Base-by-base conservation (phyloP, 1,140 invertebrate species). In the Brachionus rotundiformis region DNA sequence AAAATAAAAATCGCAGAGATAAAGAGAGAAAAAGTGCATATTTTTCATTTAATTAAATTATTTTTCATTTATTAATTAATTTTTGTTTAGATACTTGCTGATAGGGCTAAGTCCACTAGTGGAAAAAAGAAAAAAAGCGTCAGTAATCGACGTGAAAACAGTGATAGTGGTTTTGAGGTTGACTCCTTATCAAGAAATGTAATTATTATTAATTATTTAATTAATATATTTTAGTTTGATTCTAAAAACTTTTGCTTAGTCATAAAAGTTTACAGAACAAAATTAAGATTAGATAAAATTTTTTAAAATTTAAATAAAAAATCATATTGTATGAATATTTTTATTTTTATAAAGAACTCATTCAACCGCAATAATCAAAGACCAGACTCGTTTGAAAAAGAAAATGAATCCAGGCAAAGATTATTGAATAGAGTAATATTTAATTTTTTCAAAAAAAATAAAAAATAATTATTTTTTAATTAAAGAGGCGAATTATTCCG, bases 1-100 rank as follows among this genome's bases (percentile, higher is more conserved):
- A 79, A 79, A 79, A 79, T 79, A 16, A 23, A 49, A 54, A 63
- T n/a, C n/a, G 76, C 76, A 13, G 76, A 79, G 59, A 39, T 63
- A 1, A 79, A 79, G 59, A 54, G 76, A 79, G 76, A 79, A 59
- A 54, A 47, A 77, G 73, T 77, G 13, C 47, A n/a, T 19, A 16
- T n/a, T 33, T 19, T 25, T 19, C n/a, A 44, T 16, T 59, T 77
- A 16, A 1, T 16, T 7, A n/a, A 31, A 29, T 29, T 33, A 31
- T n/a, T 33, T n/a, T n/a, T n/a, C n/a, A 6, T n/a, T 33, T 49
- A 47, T 16, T n/a, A 27, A 7, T 76, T 31, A 47, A n/a, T 29
- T 11, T 49, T 77, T 49, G 6, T 49, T 3, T 11, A 79, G 76
- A 79, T 79, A 31, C 76, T 79, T 27, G 76, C 76, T 29, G 76